phyloP scores from a whole-genome alignment of 2,113 vertebrate genomes.

The Pelodiscus sinensis region DNA sequence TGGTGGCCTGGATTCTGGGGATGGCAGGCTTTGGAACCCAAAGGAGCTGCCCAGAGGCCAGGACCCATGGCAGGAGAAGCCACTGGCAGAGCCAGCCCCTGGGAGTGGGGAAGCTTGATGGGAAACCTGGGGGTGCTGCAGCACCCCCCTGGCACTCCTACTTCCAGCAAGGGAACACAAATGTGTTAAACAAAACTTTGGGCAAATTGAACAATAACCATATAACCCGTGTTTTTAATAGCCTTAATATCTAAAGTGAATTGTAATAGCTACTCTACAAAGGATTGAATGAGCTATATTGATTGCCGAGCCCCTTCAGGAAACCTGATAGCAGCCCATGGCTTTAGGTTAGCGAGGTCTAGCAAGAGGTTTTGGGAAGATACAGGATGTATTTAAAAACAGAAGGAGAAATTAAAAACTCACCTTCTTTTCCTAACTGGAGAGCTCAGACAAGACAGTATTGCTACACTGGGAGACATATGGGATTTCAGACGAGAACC shows the following conservation, averaged over 20 bases:
- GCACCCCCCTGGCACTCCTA: too few relatives aligned
- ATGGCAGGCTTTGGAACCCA: too few relatives aligned
- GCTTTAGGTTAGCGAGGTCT: constrained; percentile 4
- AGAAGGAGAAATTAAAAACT: background rate
- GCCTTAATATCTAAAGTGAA: background rate
- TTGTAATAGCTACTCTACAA: constrained; percentile 13
- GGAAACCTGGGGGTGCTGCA: too few relatives aligned
- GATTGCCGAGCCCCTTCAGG: background rate
- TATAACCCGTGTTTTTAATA: background rate
- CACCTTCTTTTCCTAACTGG: background rate
- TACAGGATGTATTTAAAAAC: background rate
- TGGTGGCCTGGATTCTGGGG: too few relatives aligned
- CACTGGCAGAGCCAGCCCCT: too few relatives aligned
- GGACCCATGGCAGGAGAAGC: too few relatives aligned
- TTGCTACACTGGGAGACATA: background rate
- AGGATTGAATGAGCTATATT: background rate
- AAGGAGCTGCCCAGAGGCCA: too few relatives aligned
- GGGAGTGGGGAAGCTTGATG: too few relatives aligned
- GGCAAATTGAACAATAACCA: background rate
- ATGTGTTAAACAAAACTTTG: background rate
- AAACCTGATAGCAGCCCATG: constrained; percentile 1
- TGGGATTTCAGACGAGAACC: background rate
- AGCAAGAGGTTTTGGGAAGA: background rate
- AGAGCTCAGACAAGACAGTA: background rate
- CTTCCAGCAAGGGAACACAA: too few relatives aligned